These are phyloP conservation scores for Caradrina clavipalpis DNA, from an alignment of 2,888 invertebrate species.

Conservation along the genomic window DNA sequence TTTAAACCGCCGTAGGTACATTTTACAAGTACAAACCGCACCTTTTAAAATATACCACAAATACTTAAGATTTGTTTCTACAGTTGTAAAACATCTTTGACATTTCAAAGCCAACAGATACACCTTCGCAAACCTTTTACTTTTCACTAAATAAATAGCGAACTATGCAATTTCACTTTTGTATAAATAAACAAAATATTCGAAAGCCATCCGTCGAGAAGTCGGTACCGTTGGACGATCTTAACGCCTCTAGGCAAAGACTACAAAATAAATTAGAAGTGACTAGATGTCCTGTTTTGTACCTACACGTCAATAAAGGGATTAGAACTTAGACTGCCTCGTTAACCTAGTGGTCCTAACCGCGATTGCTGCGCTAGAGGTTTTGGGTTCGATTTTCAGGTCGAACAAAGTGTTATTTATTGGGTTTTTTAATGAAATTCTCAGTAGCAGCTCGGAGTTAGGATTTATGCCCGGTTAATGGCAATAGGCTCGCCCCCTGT, in stretches of 20 bases:
- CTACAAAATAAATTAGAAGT: slow-evolving; percentile 33
- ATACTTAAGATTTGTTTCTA: not conserved
- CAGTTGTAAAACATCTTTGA: not conserved
- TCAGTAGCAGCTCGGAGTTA: too few species aligned
- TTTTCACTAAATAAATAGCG: slow-evolving; percentile 37
- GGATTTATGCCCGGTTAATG: too few species aligned
- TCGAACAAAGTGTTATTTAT: too few species aligned
- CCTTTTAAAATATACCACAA: not conserved
- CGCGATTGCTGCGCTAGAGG: too few species aligned
- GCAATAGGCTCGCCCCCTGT: too few species aligned
- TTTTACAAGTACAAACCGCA: not conserved
- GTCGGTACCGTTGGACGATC: slow-evolving; percentile 74
- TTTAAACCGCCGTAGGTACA: not conserved
- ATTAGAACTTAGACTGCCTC: too few species aligned
- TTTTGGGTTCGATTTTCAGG: too few species aligned
- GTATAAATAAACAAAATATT: slow-evolving; percentile 66
- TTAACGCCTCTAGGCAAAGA: slow-evolving; percentile 65
- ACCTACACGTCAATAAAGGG: too few species aligned
- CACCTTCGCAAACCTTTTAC: slow-evolving; percentile 17
- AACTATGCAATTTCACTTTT: slow-evolving; percentile 71
- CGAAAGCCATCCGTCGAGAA: slow-evolving; percentile 75
- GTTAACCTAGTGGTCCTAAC: too few species aligned
- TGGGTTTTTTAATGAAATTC: too few species aligned
- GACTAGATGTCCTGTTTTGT: not conserved
- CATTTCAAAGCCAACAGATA: not conserved